phyloP scores from a whole-genome alignment of 2,888 invertebrate genomes.

The Trachelus stipa region DNA sequence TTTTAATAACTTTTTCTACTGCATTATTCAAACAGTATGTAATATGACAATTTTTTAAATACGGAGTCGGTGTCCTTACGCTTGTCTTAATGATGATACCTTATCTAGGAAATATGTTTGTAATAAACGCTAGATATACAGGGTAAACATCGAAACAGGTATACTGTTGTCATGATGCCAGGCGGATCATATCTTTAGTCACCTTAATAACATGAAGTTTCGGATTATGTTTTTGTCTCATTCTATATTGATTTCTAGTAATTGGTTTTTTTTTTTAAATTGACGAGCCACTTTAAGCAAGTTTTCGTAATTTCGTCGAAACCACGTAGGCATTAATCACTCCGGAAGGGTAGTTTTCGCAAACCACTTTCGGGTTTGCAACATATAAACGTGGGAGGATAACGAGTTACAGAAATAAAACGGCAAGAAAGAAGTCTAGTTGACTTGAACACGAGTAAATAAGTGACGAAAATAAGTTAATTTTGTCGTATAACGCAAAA shows the following conservation, averaged over 20 bases:
- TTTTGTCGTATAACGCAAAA: neutral
- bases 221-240: neutral
- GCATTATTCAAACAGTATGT: too few species aligned
- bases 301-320: neutral
- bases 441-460: neutral
- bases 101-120: too few species aligned
- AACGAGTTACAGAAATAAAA: neutral
- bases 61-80: too few species aligned
- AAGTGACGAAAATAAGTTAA: neutral
- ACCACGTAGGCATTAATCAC: neutral
- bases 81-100: too few species aligned
- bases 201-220: neutral
- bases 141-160: too few species aligned
- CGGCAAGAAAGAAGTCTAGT: neutral
- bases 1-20: too few species aligned
- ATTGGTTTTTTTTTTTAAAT: neutral
- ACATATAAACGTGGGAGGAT: neutral
- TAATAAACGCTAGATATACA: too few species aligned
- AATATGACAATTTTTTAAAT: too few species aligned
- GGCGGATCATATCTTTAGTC: neutral
- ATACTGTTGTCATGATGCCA: too few species aligned
- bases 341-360: neutral
- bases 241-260: neutral
- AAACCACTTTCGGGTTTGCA: neutral
- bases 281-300: neutral